phyloP scores from a whole-genome alignment of 1,140 invertebrate genomes.

The Drosophila sechellia region DNA sequence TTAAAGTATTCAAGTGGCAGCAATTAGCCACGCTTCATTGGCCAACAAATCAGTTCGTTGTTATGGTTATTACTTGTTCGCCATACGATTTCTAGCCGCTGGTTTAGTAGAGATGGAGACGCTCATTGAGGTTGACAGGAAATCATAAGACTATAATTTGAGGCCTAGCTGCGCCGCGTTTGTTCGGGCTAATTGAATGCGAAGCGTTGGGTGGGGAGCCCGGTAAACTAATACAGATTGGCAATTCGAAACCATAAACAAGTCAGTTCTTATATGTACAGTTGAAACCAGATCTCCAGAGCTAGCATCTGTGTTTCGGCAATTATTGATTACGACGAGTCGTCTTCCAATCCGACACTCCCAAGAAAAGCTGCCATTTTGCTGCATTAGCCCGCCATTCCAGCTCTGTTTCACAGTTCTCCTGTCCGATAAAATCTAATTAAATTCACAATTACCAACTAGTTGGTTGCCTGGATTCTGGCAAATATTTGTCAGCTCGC shows the following conservation, averaged over 20 bases:
- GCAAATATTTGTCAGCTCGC: constrained; percentile 75
- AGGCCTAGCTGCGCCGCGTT: constrained; percentile 46
- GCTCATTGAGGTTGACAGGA: constrained; percentile 77
- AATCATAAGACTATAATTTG: constrained; percentile 75
- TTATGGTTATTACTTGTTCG: constrained; percentile 38
- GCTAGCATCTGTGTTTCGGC: constrained; percentile 15
- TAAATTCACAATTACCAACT: constrained; percentile 67
- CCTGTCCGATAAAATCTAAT: constrained; percentile 67
- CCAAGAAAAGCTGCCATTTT: constrained; percentile 27
- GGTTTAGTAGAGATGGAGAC: constrained; percentile 43
- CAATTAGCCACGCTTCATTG: constrained; percentile 77
- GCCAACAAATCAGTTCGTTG: constrained; percentile 64
- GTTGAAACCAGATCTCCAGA: constrained; percentile 11
- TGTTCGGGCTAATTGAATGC: constrained; percentile 62
- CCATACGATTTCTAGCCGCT: constrained; percentile 3
- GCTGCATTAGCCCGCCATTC: constrained; percentile 56
- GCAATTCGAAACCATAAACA: constrained; percentile 17
- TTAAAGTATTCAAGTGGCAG: constrained; percentile 42
- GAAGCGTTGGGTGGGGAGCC: background rate
- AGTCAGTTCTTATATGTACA: background rate
- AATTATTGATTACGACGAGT: background rate
- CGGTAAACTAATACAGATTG: constrained; percentile 12
- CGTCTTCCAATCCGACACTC: background rate
- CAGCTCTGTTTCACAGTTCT: constrained; percentile 5
- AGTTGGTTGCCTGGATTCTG: constrained; percentile 40